Base-by-base conservation (phyloP, 2,113 vertebrate genomes). In the Australoheros scitulus region DNA sequence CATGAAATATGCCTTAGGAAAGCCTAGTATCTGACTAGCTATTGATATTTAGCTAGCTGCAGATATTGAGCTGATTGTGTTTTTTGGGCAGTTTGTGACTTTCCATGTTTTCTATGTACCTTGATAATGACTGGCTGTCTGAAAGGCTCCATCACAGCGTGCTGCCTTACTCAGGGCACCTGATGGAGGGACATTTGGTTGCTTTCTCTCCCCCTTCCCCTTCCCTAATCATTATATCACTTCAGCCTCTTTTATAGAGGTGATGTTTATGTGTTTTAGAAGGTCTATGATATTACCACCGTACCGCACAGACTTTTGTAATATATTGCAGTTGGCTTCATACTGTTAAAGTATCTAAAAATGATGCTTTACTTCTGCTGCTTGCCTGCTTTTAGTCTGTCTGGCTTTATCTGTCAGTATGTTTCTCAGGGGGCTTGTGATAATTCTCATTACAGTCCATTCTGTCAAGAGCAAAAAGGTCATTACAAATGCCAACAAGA, bases 401-500 rank as follows among this genome's bases (percentile, higher is more conserved):
- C 38, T 76, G 60, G 13, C 29, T 74, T 41, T 63, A 65, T 84
- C 75, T 5, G 32, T 76, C 32, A 43, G 43, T 52, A 36, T 75
- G 41, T 60, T 58, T 83, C 75, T 87, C 61, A 52, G 32, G 61
- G 61, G 29, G 36, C n/a, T 61, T 72, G 50, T 24, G 57, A 84
- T 87, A 38, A 81, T 83, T 75, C 34, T 85, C 20, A 85, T 64
- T 70, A 82, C 36, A 64, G 76, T 81, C 18, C 11, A 68, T 58
- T 43, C 64, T 50, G 72, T 76, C 38, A 74, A 55, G 38, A 75
- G 74, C 26, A 79, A 83, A 86, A 90, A 88, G 43, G 65, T 72
- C 65, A 52, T 72, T 79, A 80, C 20, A 57, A 43, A 50, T 72
- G 65, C 43, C 65, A 70, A 34, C 22, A 75, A 24, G 24, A 58